Conservation (phyloP, 2,888 invertebrate genomes). For the Erannis defoliaria region DNA sequence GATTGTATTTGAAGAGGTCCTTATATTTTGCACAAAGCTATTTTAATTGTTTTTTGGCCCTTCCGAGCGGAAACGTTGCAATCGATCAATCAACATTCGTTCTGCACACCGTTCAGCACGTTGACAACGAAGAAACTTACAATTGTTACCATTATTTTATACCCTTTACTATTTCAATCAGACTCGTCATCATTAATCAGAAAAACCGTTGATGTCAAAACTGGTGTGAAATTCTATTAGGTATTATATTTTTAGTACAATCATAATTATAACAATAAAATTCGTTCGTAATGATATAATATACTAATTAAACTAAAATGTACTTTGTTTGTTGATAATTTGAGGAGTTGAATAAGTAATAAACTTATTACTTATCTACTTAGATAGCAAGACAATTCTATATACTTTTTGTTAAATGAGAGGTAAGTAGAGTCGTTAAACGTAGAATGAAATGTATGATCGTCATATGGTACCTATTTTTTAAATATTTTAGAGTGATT, state of each 20-base stretch:
- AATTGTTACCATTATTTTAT: slow-evolving; percentile 51
- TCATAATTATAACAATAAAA: neutral
- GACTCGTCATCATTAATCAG: slow-evolving; percentile 63
- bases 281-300: neutral
- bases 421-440: neutral
- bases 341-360: no score
- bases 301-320: neutral
- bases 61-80: slow-evolving; percentile 65
- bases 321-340: neutral
- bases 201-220: slow-evolving; percentile 45
- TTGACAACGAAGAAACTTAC: slow-evolving; percentile 53
- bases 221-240: slow-evolving; percentile 50
- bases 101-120: slow-evolving; percentile 58
- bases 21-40: slow-evolving; percentile 68
- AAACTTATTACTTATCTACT: no score
- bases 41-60: slow-evolving; percentile 77
- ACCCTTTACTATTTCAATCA: slow-evolving; percentile 56
- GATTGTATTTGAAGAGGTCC: slow-evolving; percentile 62
- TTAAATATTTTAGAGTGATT: no score
- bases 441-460: neutral
- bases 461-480: no score
- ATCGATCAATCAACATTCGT: slow-evolving; percentile 79
- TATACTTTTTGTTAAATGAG: neutral
- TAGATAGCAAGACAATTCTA: neutral
- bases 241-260: neutral